Evolutionary conservation across 2,797 vertebrate species (phyloP).

Genomic region (Paratrypauchen microcephalus): DNA sequence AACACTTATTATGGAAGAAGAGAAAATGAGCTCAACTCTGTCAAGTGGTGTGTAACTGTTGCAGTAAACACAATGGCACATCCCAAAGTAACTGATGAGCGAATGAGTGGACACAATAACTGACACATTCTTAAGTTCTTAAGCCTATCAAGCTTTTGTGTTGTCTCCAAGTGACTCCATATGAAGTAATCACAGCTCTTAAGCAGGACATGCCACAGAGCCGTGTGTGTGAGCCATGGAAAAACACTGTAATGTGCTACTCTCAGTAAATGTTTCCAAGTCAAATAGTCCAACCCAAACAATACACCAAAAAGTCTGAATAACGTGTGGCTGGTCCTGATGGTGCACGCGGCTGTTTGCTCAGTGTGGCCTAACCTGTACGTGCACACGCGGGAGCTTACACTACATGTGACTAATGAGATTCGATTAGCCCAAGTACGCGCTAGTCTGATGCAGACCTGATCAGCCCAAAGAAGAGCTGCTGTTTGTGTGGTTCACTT

Average conservation of each 20-base stretch:
- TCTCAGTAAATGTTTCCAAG: conserved; percentile 4
- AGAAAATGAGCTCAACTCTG: no score
- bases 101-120: no score
- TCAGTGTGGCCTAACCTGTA: neutral
- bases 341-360: neutral
- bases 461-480: neutral
- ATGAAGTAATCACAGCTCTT: neutral
- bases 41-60: no score
- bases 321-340: neutral
- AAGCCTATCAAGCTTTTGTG: neutral
- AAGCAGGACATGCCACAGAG: neutral
- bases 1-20: no score
- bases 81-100: no score
- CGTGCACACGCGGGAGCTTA: neutral
- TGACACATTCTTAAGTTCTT: neutral
- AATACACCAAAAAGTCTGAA: neutral
- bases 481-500: neutral
- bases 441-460: neutral
- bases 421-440: neutral
- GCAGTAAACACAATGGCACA: no score
- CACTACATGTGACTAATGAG: neutral
- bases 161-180: neutral
- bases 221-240: conserved; percentile 1
- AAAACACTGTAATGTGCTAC: neutral
- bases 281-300: conserved; percentile 3